A percentile compares a stretch with the other conserved stretches of the same genome.
These are phyloP conservation scores for Malthinus seriepunctatus DNA, from an alignment of 2,888 invertebrate genomes.

Conservation along the genomic window DNA sequence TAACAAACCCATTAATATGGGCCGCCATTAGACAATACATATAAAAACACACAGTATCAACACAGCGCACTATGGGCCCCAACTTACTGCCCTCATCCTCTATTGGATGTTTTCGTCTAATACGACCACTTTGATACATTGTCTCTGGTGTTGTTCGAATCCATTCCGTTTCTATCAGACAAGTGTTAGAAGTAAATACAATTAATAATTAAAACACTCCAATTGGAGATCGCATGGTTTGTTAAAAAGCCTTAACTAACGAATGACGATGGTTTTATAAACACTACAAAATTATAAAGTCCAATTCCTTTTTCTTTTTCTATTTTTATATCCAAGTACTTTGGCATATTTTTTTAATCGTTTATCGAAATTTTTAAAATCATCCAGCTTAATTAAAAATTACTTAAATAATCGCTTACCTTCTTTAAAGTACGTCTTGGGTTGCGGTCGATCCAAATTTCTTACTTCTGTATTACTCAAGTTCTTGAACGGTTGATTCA, in stretches of 20 bases:
- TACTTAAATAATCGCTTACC: conserved; percentile 59
- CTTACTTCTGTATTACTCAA: conserved; percentile 64
- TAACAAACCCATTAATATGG: neutral
- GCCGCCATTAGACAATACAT: conserved; percentile 6
- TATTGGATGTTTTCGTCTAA: conserved; percentile 15
- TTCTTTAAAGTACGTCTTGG: conserved; percentile 63
- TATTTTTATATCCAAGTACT: neutral
- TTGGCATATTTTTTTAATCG: neutral
- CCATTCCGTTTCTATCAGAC: conserved; percentile 5
- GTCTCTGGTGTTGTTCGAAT: neutral
- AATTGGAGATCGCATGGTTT: no score
- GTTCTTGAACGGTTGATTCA: conserved; percentile 91
- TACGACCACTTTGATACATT: conserved; percentile 10
- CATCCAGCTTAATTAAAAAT: neutral
- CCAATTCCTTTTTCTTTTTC: neutral
- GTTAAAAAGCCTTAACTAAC: no score
- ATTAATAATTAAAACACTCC: no score
- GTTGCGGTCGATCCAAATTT: conserved; percentile 41
- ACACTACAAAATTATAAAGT: conserved; percentile 5
- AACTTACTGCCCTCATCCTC: conserved; percentile 25
- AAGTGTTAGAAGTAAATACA: no score
- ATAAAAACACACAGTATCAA: conserved; percentile 10
- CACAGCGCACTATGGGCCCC: conserved; percentile 18
- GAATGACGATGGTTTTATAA: neutral
- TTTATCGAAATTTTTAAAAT: neutral